These are phyloP conservation scores for Patella depressa DNA, from an alignment of 2,888 invertebrate genomes.

Conservation along the genomic window DNA sequence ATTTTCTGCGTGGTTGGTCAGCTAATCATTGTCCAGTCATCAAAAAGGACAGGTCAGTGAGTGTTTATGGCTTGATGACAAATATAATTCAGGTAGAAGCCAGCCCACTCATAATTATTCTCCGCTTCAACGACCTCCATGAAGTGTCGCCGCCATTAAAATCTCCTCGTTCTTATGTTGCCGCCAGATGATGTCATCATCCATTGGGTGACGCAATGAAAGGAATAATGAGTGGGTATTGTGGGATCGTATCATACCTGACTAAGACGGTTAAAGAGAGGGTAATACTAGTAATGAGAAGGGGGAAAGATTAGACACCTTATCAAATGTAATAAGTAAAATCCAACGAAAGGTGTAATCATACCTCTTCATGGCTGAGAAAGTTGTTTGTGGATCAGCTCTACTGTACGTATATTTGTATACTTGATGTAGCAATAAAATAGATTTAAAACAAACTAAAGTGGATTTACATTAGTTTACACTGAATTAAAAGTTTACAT, in stretches of 20 bases:
- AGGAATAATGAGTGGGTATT: slow-evolving; percentile 2
- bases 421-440: no score
- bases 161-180: neutral
- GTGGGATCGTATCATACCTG: neutral
- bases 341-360: no score
- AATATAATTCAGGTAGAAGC: slow-evolving; percentile 5
- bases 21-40: slow-evolving; percentile 1
- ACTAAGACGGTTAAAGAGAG: no score
- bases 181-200: slow-evolving; percentile 9
- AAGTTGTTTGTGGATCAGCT: no score
- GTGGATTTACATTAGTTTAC: no score
- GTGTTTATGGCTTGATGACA: slow-evolving; percentile 5
- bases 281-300: no score
- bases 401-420: no score
- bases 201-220: neutral
- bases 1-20: neutral
- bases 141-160: neutral
- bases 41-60: neutral
- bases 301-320: no score
- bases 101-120: neutral
- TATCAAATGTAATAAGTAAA: no score
- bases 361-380: no score
- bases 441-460: no score
- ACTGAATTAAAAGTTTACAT: no score
- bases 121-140: slow-evolving; percentile 3